Evolutionary conservation across 2,797 vertebrate genomes (phyloP).

Genomic region (Serranus cabrilla): DNA sequence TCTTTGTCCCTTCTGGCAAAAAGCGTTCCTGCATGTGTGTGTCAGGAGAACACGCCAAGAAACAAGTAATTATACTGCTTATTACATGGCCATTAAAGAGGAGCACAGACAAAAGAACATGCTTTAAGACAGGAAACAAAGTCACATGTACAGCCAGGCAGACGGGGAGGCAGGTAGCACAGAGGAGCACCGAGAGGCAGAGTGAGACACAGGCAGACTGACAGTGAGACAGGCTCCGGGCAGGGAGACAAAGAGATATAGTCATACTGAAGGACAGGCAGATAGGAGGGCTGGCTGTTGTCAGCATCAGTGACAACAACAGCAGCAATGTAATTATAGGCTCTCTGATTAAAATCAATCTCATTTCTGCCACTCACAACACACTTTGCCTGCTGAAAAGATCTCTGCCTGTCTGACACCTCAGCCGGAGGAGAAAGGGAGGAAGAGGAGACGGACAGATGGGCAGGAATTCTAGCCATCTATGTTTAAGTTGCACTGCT

Average conservation of each 20-base stretch:
- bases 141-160: constrained; percentile 12
- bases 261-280: constrained; percentile 70
- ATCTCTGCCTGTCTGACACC: constrained; percentile 47
- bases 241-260: constrained; percentile 73
- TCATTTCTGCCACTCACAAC: constrained; percentile 78
- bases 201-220: constrained; percentile 52
- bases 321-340: constrained; percentile 77
- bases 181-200: constrained; percentile 18
- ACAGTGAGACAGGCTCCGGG: constrained; percentile 60
- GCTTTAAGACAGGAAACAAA: constrained; percentile 20
- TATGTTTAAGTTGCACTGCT: neutral
- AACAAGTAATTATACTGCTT: constrained; percentile 23
- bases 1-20: constrained; percentile 32
- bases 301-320: constrained; percentile 75
- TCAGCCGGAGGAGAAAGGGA: constrained; percentile 33
- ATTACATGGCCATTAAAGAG: constrained; percentile 19
- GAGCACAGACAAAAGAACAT: constrained; percentile 21
- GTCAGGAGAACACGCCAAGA: constrained; percentile 26
- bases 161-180: constrained; percentile 33
- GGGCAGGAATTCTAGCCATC: constrained; percentile 25
- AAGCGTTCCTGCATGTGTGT: constrained; percentile 11
- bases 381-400: constrained; percentile 68
- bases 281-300: constrained; percentile 72
- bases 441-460: constrained; percentile 52
- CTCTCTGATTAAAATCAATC: constrained; percentile 82